phyloP scores from a whole-genome alignment of 2,113 vertebrate species.

The Cygnus atratus region DNA sequence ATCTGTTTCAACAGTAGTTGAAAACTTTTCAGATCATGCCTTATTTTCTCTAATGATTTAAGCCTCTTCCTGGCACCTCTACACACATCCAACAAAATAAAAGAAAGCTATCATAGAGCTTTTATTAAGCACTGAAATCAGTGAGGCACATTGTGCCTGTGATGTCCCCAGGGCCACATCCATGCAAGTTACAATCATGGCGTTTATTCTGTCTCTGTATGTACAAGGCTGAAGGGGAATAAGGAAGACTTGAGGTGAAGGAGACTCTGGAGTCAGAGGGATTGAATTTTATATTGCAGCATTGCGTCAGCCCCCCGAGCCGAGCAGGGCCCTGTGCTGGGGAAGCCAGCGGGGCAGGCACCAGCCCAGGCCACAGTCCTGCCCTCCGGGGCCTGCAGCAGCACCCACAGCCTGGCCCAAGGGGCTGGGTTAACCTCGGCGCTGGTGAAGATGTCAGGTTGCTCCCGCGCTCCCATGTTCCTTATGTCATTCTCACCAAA shows the following conservation, averaged over 20 bases:
- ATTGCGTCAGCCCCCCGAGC: not conserved
- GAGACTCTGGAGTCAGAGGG: not conserved
- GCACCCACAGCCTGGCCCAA: not conserved
- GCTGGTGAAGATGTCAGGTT: not conserved
- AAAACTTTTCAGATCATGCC: not conserved
- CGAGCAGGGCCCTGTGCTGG: not conserved
- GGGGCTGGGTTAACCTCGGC: not conserved
- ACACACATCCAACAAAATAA: not conserved
- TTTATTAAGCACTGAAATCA: not conserved
- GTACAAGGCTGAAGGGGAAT: not conserved
- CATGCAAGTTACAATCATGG: not conserved
- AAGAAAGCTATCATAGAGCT: not conserved
- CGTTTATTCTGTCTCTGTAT: not conserved
- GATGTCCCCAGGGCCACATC: not conserved
- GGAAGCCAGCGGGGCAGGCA: not conserved
- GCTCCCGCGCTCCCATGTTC: not conserved
- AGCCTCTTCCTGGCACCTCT: not conserved
- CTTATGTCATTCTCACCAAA: not conserved
- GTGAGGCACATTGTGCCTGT: not conserved
- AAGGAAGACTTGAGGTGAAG: not conserved
- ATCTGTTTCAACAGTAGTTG: not conserved
- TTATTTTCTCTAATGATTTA: not conserved
- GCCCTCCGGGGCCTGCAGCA: not conserved
- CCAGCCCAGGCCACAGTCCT: not conserved
- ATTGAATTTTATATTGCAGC: not conserved